phyloP scores from a whole-genome alignment of 2,113 vertebrate species.

The Probosciger aterrimus region DNA sequence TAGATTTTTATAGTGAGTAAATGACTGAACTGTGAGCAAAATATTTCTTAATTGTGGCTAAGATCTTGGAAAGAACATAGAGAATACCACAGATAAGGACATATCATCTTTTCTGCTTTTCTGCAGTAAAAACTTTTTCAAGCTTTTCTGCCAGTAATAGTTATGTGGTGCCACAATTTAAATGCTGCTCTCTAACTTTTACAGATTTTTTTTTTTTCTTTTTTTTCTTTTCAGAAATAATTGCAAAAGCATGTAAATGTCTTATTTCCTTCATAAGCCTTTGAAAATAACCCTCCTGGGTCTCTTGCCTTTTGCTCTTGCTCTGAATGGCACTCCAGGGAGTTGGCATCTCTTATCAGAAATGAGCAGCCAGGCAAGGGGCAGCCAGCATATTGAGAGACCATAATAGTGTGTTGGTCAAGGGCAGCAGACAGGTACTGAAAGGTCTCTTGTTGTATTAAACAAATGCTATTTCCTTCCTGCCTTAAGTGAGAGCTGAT shows the following conservation, averaged over 20 bases:
- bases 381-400: constrained; percentile 74
- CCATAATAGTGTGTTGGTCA: constrained; percentile 65
- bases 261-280: constrained; percentile 69
- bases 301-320: constrained; percentile 59
- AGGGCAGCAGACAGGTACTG: constrained; percentile 77
- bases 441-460: constrained; percentile 74
- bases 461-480: constrained; percentile 80
- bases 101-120: constrained; percentile 27
- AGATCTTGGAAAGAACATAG: constrained; percentile 18
- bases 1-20: constrained; percentile 41
- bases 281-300: constrained; percentile 69
- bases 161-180: not conserved
- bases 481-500: constrained; percentile 63
- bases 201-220: not conserved
- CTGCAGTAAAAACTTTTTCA: not conserved
- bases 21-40: constrained; percentile 57
- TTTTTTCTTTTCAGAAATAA: constrained; percentile 55
- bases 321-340: constrained; percentile 69
- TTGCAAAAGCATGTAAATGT: constrained; percentile 66
- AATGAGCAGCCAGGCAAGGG: constrained; percentile 73
- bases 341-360: constrained; percentile 77
- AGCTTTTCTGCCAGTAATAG: constrained; percentile 24
- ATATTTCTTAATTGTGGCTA: constrained; percentile 53
- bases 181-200: constrained; percentile 48
- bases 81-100: not conserved